phyloP scores from a whole-genome alignment of 53 echinoderm and acorn worm species.

The Holothuria leucospilota region DNA sequence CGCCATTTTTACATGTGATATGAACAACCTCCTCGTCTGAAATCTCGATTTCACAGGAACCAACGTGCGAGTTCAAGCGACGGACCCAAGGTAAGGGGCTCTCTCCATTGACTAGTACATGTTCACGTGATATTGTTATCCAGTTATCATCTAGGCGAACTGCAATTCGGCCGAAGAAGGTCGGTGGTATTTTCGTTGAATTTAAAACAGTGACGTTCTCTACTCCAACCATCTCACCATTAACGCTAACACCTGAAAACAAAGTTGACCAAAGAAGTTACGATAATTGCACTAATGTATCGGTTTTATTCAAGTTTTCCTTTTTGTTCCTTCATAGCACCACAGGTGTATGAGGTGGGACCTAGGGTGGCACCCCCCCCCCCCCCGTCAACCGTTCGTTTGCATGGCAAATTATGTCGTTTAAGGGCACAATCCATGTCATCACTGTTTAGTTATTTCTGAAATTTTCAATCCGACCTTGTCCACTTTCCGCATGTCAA shows the following conservation, averaged over 20 bases:
- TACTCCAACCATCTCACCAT: conserved; percentile 34
- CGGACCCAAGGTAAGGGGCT: background rate
- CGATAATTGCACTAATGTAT: too few relatives aligned
- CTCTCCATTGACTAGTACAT: background rate
- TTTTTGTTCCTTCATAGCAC: too few relatives aligned
- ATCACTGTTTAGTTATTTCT: too few relatives aligned
- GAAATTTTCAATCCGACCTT: too few relatives aligned
- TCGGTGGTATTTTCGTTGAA: background rate
- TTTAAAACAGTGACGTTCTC: background rate
- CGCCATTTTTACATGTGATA: background rate
- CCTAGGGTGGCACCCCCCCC: too few relatives aligned
- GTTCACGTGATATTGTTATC: conserved; percentile 23
- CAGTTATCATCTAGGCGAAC: background rate
- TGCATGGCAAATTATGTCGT: too few relatives aligned
- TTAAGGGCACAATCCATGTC: too few relatives aligned
- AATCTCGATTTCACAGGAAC: conserved; percentile 1
- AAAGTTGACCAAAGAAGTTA: too few relatives aligned
- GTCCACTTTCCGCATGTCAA: too few relatives aligned
- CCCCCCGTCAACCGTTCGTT: too few relatives aligned
- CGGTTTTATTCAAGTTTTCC: too few relatives aligned
- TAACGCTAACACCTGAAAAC: conserved; percentile 22
- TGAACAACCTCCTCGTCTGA: background rate
- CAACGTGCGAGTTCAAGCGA: background rate
- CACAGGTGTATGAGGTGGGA: too few relatives aligned
- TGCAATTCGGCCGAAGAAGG: conserved; percentile 7